Conservation (phyloP, 2,888 invertebrate species). For the Ferrisia virgata region DNA sequence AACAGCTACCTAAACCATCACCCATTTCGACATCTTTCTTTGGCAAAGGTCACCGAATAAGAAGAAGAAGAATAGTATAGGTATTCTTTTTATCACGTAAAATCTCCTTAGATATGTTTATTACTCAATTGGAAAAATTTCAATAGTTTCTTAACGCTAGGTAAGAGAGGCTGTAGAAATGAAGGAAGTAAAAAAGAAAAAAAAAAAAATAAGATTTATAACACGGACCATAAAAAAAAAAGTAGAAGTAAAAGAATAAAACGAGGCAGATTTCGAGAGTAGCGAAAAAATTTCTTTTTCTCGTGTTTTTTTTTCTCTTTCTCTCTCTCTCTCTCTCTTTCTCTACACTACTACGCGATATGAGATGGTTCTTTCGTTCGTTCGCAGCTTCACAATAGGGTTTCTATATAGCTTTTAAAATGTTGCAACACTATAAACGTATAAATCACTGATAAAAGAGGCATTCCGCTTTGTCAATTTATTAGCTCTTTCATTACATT, state of each 20-base stretch:
- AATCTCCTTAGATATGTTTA: slow-evolving; percentile 1
- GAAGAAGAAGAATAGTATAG: not conserved
- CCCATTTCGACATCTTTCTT: not conserved
- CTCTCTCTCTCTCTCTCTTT: not conserved
- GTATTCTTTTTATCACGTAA: not conserved
- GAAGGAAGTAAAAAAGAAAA: not conserved
- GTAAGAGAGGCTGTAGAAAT: not conserved
- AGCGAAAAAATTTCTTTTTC: slow-evolving; percentile 10
- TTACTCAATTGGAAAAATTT: slow-evolving; percentile 27
- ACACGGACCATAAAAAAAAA: not conserved
- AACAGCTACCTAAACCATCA: not conserved
- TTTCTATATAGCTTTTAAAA: slow-evolving; percentile 18
- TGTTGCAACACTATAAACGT: slow-evolving; percentile 29
- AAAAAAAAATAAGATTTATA: slow-evolving; percentile 28
- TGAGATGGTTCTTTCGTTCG: not conserved
- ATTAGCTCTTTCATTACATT: slow-evolving; percentile 32
- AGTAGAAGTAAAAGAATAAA: not conserved
- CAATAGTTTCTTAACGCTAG: not conserved
- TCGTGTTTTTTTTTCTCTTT: not conserved
- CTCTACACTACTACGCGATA: not conserved
- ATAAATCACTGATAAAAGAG: slow-evolving; percentile 31
- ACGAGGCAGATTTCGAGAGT: slow-evolving; percentile 20
- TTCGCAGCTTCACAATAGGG: slow-evolving; percentile 6
- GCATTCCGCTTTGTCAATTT: slow-evolving; percentile 33
- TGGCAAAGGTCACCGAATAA: not conserved